Conservation (phyloP, 2,113 vertebrate genomes). For the Rhinichthys klamathensis region DNA sequence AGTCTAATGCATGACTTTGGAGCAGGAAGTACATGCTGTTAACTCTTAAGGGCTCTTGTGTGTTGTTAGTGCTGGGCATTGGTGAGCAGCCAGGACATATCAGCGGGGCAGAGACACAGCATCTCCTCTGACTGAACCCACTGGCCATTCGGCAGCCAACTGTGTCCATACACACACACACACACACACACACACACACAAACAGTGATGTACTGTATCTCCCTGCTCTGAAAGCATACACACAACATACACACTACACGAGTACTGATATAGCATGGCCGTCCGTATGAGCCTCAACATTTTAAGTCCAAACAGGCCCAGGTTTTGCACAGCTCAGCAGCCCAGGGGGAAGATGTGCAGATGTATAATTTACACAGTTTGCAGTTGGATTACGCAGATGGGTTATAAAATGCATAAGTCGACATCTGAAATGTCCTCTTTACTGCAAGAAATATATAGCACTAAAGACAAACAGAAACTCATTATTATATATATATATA, state of each 20-base stretch:
- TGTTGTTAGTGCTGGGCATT: constrained; percentile 10
- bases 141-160: constrained; percentile 3
- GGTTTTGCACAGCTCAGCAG: constrained; percentile 6
- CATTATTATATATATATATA: not conserved
- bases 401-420: constrained; percentile 23
- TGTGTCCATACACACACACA: not conserved
- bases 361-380: constrained; percentile 43
- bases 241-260: constrained; percentile 4
- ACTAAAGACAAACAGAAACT: not conserved
- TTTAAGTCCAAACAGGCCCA: constrained; percentile 10
- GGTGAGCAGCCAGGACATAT: constrained; percentile 17
- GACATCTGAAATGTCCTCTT: constrained; percentile 16
- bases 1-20: constrained; percentile 7
- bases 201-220: not conserved
- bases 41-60: not conserved
- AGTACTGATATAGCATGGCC: constrained; percentile 1
- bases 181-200: not conserved
- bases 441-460: not conserved
- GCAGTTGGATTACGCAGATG: constrained; percentile 30
- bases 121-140: constrained; percentile 13
- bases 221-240: not conserved
- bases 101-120: not conserved
- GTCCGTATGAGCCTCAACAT: not conserved
- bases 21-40: not conserved
- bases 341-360: constrained; percentile 6